Base-by-base conservation (phyloP, 2,888 invertebrate genomes). In the Cantharis lateralis region DNA sequence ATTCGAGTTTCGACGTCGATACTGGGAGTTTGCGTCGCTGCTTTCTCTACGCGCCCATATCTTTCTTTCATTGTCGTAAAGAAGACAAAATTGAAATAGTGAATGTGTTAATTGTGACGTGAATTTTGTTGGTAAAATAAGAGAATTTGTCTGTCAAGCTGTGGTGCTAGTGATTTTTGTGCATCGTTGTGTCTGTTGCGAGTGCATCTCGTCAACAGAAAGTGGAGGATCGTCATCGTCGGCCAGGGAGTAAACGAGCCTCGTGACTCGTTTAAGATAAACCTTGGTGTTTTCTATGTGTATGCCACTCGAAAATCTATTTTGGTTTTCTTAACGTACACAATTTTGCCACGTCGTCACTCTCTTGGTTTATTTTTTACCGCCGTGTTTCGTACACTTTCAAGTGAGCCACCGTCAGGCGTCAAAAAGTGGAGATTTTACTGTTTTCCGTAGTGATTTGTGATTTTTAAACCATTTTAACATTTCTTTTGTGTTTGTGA, bases 211-310 rank as follows among this genome's bases (percentile, higher is more conserved):
- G 72, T 64, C 76, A 80, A 77, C 80, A 75, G 77, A 76, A 79
- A 79, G 79, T 77, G 79, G 71, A 79, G 24, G 64, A 66, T 66
- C 64, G 64, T 66, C 18, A 24, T 75, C 75, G 69, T 70, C 71
- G 66, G 75, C 71, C 62, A 71, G 79, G 76, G 76, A 75, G 74
- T 76, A 72, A 68, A 73, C 77, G 79, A 69, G 68, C 72, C 74
- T 74, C 72, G 80, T 81, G 81, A 80, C 82, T 81, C 82, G 84
- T 83, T 84, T 82, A 81, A 82, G 83, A 83, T 83, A 83, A 84
- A 83, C 82, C 80, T 82, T 82, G 82, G 79, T 84, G 83, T 83
- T 82, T 82, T 66, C 64, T 66, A 20, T 79, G 74, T 77, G 74
- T 70, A 80, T 79, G 81, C 82, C 81, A 82, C 80, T 81, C 82